Conservation (phyloP, 2,888 invertebrate species). For the Lithophane ornitopus region DNA sequence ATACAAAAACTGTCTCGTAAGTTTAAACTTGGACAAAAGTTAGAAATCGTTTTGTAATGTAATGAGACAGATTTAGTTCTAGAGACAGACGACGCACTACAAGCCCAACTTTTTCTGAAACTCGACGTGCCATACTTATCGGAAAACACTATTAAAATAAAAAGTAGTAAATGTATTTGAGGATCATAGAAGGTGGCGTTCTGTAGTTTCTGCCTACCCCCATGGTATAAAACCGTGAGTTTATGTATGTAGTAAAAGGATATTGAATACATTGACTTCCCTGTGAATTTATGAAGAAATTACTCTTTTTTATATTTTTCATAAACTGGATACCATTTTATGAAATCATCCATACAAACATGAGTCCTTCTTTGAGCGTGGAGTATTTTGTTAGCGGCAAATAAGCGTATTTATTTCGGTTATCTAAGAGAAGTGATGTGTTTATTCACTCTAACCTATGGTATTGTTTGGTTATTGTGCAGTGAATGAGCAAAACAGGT, state of each 20-base stretch:
- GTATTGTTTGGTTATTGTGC: not conserved
- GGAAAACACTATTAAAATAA: not conserved
- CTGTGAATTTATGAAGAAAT: not conserved
- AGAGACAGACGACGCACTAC: not conserved
- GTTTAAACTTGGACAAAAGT: not conserved
- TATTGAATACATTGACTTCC: not conserved
- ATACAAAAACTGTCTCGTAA: not conserved
- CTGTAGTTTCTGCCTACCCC: too few species aligned
- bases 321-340: not conserved
- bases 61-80: not conserved
- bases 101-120: not conserved
- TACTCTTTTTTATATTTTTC: not conserved
- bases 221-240: too few species aligned
- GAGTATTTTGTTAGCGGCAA: constrained; percentile 1
- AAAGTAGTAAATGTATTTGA: not conserved
- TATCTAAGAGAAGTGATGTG: not conserved
- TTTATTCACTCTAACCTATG: constrained; percentile 6
- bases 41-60: not conserved
- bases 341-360: too few species aligned
- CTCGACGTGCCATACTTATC: not conserved
- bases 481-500: not conserved
- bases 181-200: too few species aligned
- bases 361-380: constrained; percentile 37
- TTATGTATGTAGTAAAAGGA: too few species aligned
- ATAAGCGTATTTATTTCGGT: not conserved